Evolutionary conservation across 2,797 vertebrate genomes (phyloP).

Genomic region (Octomys mimax): DNA sequence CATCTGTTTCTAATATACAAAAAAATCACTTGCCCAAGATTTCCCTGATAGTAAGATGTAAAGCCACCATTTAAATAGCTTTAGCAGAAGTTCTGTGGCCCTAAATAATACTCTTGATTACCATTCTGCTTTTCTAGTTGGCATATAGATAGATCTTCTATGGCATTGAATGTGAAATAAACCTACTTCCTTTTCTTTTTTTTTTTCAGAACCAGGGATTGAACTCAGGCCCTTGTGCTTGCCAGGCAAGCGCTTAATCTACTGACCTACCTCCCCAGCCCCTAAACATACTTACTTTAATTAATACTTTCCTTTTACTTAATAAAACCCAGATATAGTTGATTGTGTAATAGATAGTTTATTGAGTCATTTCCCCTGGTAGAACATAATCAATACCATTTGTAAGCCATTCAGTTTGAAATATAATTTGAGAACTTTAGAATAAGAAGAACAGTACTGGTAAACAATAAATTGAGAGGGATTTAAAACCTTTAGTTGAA

Average conservation of each 20-base stretch:
- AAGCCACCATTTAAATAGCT: not conserved
- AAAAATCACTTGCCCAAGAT: constrained; percentile 2
- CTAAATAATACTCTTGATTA: constrained; percentile 29
- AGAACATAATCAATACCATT: constrained; percentile 14
- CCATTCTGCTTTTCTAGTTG: constrained; percentile 15
- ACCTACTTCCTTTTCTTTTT: not conserved
- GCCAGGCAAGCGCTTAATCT: no score
- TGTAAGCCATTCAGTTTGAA: constrained; percentile 23
- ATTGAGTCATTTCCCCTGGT: not conserved
- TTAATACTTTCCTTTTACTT: constrained; percentile 34
- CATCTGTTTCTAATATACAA: not conserved
- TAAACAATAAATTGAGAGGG: constrained; percentile 8
- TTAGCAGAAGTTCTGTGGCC: not conserved
- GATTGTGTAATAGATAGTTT: not conserved
- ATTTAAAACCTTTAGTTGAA: not conserved
- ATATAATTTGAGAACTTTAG: not conserved
- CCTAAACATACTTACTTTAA: not conserved
- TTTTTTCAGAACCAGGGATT: no score
- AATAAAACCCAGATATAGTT: constrained; percentile 30
- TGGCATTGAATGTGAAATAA: constrained; percentile 27
- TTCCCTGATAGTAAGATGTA: constrained; percentile 29
- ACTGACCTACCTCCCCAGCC: no score
- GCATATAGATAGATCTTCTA: not conserved
- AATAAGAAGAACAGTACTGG: constrained; percentile 14
- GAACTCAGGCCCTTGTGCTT: no score